A percentile compares a stretch with the other conserved stretches of the same genome.
Evolutionary conservation across 2,888 invertebrate species (phyloP).

Genomic region (Stenchaetothrips biformis): DNA sequence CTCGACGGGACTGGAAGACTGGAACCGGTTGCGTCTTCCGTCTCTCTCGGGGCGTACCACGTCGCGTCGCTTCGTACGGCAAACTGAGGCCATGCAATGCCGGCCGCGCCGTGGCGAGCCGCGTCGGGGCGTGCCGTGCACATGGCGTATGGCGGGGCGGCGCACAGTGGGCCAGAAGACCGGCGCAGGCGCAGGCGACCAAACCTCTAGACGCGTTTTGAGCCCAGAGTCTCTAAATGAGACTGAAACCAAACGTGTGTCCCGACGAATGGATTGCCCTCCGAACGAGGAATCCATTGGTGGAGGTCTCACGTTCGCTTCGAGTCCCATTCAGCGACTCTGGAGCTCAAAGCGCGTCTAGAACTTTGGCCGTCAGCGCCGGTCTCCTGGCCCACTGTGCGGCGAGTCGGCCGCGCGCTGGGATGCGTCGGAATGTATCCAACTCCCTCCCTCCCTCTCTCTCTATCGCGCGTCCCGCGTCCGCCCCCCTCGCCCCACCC

Average conservation of each 20-base stretch:
- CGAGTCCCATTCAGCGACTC: too few relatives aligned
- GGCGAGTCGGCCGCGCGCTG: neutral
- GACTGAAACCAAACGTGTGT: too few relatives aligned
- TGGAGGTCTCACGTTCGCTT: too few relatives aligned
- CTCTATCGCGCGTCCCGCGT: neutral
- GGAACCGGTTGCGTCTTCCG: neutral
- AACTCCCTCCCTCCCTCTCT: neutral
- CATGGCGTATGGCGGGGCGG: neutral
- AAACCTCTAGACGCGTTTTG: too few relatives aligned
- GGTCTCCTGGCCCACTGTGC: too few relatives aligned
- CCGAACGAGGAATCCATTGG: too few relatives aligned
- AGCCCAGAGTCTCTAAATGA: too few relatives aligned
- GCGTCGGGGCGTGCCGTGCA: neutral
- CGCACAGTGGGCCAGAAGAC: too few relatives aligned
- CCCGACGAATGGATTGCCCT: too few relatives aligned
- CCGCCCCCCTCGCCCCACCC: neutral
- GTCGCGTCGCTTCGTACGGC: neutral
- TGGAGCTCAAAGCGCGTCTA: too few relatives aligned
- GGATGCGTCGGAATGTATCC: conserved; percentile 13
- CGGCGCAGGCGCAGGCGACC: too few relatives aligned
- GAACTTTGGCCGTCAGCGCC: too few relatives aligned
- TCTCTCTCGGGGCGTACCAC: neutral
- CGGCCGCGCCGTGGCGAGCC: neutral
- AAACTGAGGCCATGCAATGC: conserved; percentile 21
- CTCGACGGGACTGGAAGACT: neutral